These are phyloP conservation scores for Sabatieria punctata DNA, from an alignment of 2,888 invertebrate species.

Conservation along the genomic window DNA sequence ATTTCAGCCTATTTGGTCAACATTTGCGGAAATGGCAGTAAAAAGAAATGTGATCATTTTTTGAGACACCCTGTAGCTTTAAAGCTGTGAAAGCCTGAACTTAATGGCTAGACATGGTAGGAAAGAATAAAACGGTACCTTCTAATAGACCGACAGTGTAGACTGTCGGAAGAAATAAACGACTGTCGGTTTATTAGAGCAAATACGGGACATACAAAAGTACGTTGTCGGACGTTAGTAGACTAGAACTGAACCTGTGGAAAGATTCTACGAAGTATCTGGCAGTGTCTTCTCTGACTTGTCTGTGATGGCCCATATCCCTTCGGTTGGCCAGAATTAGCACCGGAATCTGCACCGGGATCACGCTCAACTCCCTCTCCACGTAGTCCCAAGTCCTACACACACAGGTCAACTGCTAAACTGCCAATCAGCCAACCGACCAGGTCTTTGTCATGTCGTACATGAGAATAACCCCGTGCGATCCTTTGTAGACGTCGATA, in stretches of 20 bases:
- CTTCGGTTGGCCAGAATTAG: constrained; percentile 80
- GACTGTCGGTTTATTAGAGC: no score
- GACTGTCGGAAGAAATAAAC: no score
- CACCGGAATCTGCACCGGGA: constrained; percentile 45
- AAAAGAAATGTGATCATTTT: no score
- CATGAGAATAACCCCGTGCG: constrained; percentile 79
- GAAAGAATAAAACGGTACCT: no score
- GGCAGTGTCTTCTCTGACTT: constrained; percentile 55
- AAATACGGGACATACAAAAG: background rate
- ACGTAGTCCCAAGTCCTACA: constrained; percentile 81
- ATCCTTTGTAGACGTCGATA: constrained; percentile 84
- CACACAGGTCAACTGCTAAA: background rate
- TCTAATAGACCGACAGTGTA: no score
- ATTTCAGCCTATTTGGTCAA: no score
- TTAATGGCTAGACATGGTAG: no score
- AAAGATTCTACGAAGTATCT: constrained; percentile 49
- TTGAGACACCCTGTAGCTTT: no score
- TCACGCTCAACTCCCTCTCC: constrained; percentile 61
- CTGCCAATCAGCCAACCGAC: constrained; percentile 36
- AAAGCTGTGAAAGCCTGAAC: no score
- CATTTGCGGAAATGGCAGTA: no score
- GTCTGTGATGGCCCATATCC: constrained; percentile 89
- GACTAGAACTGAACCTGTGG: constrained; percentile 38
- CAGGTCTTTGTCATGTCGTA: constrained; percentile 87
- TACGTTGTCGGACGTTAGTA: background rate